These are phyloP conservation scores for Cenopis cana DNA, from an alignment of 2,888 invertebrate genomes.

Conservation along the genomic window DNA sequence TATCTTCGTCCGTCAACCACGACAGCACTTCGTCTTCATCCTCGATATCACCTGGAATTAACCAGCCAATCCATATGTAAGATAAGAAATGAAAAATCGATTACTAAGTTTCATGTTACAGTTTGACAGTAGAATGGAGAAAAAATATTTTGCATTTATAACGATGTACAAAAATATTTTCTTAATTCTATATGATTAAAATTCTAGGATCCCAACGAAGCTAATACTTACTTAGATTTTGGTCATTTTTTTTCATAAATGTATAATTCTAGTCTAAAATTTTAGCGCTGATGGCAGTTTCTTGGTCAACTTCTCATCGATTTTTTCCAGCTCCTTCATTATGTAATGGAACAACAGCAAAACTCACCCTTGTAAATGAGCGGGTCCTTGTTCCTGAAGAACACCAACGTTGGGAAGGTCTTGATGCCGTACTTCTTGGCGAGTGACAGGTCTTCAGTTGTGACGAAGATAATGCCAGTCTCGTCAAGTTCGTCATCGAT, in stretches of 20 bases:
- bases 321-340: too few relatives aligned
- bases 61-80: background rate
- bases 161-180: too few relatives aligned
- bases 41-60: slow-evolving; percentile 89
- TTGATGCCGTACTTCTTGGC: slow-evolving; percentile 95
- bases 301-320: too few relatives aligned
- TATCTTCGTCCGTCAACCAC: slow-evolving; percentile 96
- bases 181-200: too few relatives aligned
- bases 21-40: slow-evolving; percentile 96
- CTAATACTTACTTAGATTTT: too few relatives aligned
- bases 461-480: slow-evolving; percentile 96
- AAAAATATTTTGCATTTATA: too few relatives aligned
- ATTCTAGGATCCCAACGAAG: too few relatives aligned
- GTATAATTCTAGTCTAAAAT: too few relatives aligned
- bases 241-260: too few relatives aligned
- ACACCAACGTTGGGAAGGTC: slow-evolving; percentile 92
- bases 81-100: background rate
- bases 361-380: slow-evolving; percentile 88
- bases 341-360: background rate
- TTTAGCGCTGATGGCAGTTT: too few relatives aligned
- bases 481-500: slow-evolving; percentile 97
- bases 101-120: background rate
- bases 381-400: slow-evolving; percentile 96
- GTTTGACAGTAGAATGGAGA: background rate
- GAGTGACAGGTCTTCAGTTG: slow-evolving; percentile 92